phyloP scores from a whole-genome alignment of 2,888 invertebrate genomes.

The Chrysolina oricalcia region DNA sequence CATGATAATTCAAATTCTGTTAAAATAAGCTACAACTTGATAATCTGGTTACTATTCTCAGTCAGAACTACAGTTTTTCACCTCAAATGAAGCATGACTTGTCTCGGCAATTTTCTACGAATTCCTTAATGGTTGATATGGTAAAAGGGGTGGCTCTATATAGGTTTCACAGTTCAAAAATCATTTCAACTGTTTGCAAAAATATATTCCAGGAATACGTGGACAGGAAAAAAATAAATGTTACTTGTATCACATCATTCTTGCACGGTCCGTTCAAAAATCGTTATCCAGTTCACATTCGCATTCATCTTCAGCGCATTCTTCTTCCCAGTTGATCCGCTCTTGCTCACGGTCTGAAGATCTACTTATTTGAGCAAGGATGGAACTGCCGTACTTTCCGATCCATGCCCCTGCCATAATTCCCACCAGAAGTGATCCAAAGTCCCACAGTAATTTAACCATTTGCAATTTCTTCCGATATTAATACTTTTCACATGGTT shows the following conservation, averaged over 20 bases:
- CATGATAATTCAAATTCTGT: no score
- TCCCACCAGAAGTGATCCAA: slow-evolving; percentile 54
- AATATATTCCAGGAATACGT: neutral
- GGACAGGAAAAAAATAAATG: neutral
- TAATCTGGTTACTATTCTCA: no score
- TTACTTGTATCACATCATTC: neutral
- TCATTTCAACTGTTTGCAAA: neutral
- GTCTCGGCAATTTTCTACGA: no score
- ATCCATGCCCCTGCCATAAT: slow-evolving; percentile 49
- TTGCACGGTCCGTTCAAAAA: neutral
- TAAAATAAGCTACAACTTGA: no score
- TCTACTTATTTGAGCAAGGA: slow-evolving; percentile 39
- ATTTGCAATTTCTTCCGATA: slow-evolving; percentile 41
- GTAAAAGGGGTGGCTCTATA: no score
- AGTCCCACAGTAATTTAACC: slow-evolving; percentile 56
- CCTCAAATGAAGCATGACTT: no score
- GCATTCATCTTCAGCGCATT: slow-evolving; percentile 48
- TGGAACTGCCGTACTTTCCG: slow-evolving; percentile 53
- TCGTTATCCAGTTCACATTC: slow-evolving; percentile 43
- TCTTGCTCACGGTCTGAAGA: slow-evolving; percentile 39
- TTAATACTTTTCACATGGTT: slow-evolving; percentile 16
- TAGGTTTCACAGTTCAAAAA: no score
- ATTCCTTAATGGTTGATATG: no score
- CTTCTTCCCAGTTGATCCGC: slow-evolving; percentile 47
- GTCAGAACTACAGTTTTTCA: no score